Evolutionary conservation across 2,888 invertebrate species (phyloP).

Genomic region (Acleris emargana): DNA sequence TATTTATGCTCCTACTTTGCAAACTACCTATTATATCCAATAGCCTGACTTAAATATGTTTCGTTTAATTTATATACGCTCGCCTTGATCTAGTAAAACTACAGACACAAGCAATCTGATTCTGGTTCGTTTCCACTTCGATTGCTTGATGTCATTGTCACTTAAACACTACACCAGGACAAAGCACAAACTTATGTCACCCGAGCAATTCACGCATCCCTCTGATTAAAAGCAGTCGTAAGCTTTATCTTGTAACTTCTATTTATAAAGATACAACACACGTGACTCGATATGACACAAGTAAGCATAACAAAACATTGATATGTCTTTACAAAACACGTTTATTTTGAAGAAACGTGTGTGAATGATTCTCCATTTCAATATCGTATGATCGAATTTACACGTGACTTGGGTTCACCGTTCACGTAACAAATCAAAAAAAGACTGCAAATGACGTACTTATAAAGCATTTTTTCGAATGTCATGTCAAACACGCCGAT

Average conservation of each 20-base stretch:
- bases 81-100: slow-evolving; percentile 55
- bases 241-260: too few species aligned
- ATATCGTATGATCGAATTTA: too few species aligned
- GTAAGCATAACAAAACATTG: neutral
- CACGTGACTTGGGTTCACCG: too few species aligned
- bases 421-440: too few species aligned
- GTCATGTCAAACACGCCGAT: too few species aligned
- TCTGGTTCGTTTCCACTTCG: slow-evolving; percentile 24
- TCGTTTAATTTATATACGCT: slow-evolving; percentile 38
- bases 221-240: neutral
- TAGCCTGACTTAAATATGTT: slow-evolving; percentile 14
- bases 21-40: neutral
- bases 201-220: neutral
- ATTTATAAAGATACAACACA: neutral
- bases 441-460: too few species aligned
- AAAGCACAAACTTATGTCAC: neutral
- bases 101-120: slow-evolving; percentile 13
- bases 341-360: slow-evolving; percentile 1
- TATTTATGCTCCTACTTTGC: neutral
- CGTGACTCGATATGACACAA: slow-evolving; percentile 7
- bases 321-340: neutral
- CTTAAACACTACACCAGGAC: slow-evolving; percentile 12
- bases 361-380: too few species aligned
- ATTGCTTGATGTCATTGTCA: slow-evolving; percentile 26
- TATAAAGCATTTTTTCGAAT: too few species aligned